Evolutionary conservation across 2,113 vertebrate genomes (phyloP), one percentile per base, ranked within the genome.

Genomic region (Xyrauchen texanus): DNA sequence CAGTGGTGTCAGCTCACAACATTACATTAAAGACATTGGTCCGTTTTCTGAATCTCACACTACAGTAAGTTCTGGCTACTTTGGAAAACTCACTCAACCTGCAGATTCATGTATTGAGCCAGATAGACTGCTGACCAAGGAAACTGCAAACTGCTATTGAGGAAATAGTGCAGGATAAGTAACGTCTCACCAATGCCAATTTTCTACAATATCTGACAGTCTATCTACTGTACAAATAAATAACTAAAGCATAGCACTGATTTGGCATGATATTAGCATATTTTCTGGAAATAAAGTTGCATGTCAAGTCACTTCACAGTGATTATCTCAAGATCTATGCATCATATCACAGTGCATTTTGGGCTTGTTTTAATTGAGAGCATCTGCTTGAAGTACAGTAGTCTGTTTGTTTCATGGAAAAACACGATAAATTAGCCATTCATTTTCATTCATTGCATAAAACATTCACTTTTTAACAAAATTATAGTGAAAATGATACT

Each of bases 11-110:
- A 79, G 77, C 77, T 68, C 63, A 82, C 72, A 76, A 84, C 80
- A 82, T 82, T 80, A 77, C 76, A 83, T 68, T 62, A 80, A 57
- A 78, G 68, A 81, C 79, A 78, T 74, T 61, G 72, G 63, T 63
- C 6, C 11, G 6, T 73, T 47, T 16, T 12, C 44, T 73, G 15
- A 80, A 80, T 80, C 82, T 63, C 65, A 11, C 51, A 64, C 64
- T 52, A 21, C 65, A 12, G 68, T 80, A 74, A 73, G 74, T 73
- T 85, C 55, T 72, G 52, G 64, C 74, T 62, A 64, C 73, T 45
- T 69, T 21, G 55, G 71, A 49, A 79, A 75, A 80, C 69, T 42
- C 78, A 82, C 53, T 81, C 78, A 82, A 82, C 57, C 65, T 78
- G 44, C 16, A 60, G 51, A 74, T 65, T 49, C n/a, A 7, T 44